These are phyloP conservation scores for Sardina pilchardus DNA, from an alignment of 2,113 vertebrate genomes.

Conservation along the genomic window DNA sequence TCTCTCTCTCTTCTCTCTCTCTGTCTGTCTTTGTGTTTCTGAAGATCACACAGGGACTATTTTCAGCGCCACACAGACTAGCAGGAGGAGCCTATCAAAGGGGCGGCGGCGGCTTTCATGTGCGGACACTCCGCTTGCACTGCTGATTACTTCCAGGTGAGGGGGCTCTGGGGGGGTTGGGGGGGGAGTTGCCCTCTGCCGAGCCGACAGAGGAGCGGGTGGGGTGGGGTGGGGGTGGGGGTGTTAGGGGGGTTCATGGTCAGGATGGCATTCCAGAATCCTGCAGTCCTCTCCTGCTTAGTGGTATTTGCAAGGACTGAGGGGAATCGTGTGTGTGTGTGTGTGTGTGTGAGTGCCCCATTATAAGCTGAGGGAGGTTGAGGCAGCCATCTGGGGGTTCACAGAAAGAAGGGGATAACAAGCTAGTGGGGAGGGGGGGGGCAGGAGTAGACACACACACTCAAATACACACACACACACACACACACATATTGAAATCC, in stretches of 20 bases:
- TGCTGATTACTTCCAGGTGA: slow-evolving; percentile 88
- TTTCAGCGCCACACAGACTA: slow-evolving; percentile 72
- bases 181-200: slow-evolving; percentile 76
- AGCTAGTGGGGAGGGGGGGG: too few relatives aligned
- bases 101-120: slow-evolving; percentile 77
- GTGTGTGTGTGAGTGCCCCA: slow-evolving; percentile 66
- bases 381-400: slow-evolving; percentile 25
- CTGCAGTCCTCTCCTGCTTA: slow-evolving; percentile 73
- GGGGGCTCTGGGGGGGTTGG: slow-evolving; percentile 77
- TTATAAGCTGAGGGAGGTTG: slow-evolving; percentile 70
- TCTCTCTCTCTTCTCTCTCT: too few relatives aligned
- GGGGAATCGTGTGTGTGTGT: slow-evolving; percentile 56
- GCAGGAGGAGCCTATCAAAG: slow-evolving; percentile 80
- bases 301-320: slow-evolving; percentile 75
- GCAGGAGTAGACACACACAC: too few relatives aligned
- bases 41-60: slow-evolving; percentile 70
- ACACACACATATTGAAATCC: too few relatives aligned
- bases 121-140: slow-evolving; percentile 79
- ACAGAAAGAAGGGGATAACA: too few relatives aligned
- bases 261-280: slow-evolving; percentile 78
- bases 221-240: slow-evolving; percentile 62
- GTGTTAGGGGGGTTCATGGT: slow-evolving; percentile 75
- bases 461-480: too few relatives aligned
- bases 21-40: slow-evolving; percentile 56
- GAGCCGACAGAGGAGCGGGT: slow-evolving; percentile 9